Base-by-base conservation (phyloP, 1,140 invertebrate species). In the Aphis craccivora region DNA sequence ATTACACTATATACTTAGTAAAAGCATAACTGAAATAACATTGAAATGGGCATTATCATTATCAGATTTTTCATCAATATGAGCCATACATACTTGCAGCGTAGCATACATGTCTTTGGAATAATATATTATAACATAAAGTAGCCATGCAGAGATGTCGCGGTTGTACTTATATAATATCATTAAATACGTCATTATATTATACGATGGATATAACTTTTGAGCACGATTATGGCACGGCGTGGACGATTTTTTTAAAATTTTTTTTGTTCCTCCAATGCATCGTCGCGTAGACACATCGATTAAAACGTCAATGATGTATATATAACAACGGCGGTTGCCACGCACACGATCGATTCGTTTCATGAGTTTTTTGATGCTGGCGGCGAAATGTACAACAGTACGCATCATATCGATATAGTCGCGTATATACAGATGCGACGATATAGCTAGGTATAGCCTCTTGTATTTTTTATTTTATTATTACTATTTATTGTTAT, bases 311-410 rank as follows among this genome's bases (percentile, higher is more conserved):
- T 60, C 88, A 90, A 60, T 23, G 51, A 45, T 48, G 43, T 51
- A 51, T 22, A 51, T 88, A 88, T 37, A 53, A 35, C n/a, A 51
- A n/a, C 5, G 20, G 43, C 40, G 37, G 40, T 40, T 55, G 90
- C n/a, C 60, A 76, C 89, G 51, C n/a, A 76, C 51, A 60, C 76
- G 90, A 67, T 48, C 90, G 91, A 83, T 93, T 55, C 91, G 91
- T 83, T 55, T 37, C 67, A 51, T 92, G 48, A 93, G 45, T 93
- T 51, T 60, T 84, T 37, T 43, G 51, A 55, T 35, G 53, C 48
- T 37, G 88, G 3, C 48, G 88, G 86, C 43, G 30, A 87, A 83
- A 83, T 83, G 35, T 83, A 83, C 76, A 18, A 45, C 40, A 14
- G 30, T 45, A 43, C 84, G 40, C 14, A 30, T 43, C 22, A 11